These are phyloP conservation scores for Scaptomyza flava DNA, from an alignment of 2,888 invertebrate genomes.

Conservation along the genomic window DNA sequence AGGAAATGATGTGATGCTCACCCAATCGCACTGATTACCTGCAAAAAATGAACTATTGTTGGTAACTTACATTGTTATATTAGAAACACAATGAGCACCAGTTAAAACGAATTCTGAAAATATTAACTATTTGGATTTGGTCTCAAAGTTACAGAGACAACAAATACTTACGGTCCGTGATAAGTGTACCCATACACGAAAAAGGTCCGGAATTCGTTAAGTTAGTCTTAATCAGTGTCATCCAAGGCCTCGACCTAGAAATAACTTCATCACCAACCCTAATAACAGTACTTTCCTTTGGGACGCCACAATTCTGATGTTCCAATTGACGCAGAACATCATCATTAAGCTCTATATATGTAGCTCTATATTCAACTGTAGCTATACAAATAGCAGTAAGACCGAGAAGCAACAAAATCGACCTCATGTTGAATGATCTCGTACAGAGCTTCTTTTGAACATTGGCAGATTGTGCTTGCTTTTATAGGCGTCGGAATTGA, in stretches of 20 bases:
- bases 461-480: not conserved
- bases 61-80: not conserved
- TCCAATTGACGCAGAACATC: conserved; percentile 11
- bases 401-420: conserved; percentile 2
- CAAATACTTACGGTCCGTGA: conserved; percentile 19
- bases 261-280: not conserved
- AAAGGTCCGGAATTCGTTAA: not conserved
- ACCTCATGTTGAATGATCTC: conserved; percentile 7
- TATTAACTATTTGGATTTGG: not conserved
- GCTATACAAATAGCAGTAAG: not conserved
- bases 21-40: not conserved
- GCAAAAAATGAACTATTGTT: no score
- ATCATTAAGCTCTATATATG: conserved; percentile 14
- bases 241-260: conserved; percentile 15
- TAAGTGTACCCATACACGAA: conserved; percentile 16
- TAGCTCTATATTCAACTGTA: no score
- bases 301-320: conserved; percentile 20
- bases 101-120: conserved; percentile 27
- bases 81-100: conserved; percentile 10
- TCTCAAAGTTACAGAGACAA: not conserved
- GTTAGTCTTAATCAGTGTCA: conserved; percentile 5
- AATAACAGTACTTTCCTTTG: not conserved
- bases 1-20: no score
- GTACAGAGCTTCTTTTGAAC: not conserved
- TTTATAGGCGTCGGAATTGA: conserved; percentile 6